Percentiles rank a stretch among this genome's conserved stretches.
Conservation (phyloP, 1,140 invertebrate genomes). For the Zaprionus capensis region DNA sequence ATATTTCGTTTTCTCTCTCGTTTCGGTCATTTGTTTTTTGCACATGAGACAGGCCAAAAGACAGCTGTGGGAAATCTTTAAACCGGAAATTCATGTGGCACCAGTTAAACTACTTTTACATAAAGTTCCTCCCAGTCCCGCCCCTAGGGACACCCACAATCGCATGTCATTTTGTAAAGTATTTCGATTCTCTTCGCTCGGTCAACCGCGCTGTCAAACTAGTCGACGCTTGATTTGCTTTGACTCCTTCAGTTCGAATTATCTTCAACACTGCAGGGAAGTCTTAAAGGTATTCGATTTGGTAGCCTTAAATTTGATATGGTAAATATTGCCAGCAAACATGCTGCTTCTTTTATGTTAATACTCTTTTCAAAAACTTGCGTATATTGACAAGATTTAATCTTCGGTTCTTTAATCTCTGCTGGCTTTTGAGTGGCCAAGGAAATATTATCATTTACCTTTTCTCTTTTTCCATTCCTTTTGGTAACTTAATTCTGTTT, state of each 20-base stretch:
- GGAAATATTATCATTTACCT: slow-evolving; percentile 8
- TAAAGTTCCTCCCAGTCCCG: not conserved
- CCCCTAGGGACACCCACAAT: not conserved
- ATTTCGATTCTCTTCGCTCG: not conserved
- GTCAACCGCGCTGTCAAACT: not conserved
- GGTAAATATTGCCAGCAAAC: not conserved
- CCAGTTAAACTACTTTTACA: not conserved
- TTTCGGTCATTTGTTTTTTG: slow-evolving; percentile 5
- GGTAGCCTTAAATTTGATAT: not conserved
- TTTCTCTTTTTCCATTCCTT: slow-evolving; percentile 5
- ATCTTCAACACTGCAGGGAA: not conserved
- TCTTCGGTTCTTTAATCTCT: not conserved
- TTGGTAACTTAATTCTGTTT: slow-evolving; percentile 29
- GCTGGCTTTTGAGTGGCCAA: not conserved
- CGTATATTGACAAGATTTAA: not conserved
- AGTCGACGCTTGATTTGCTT: not conserved
- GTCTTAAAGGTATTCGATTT: not conserved
- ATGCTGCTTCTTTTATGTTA: not conserved
- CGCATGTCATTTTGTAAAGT: not conserved
- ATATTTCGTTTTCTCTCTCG: slow-evolving; percentile 17
- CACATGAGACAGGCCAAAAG: slow-evolving; percentile 11
- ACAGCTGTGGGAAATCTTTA: slow-evolving; percentile 19
- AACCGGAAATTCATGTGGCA: slow-evolving; percentile 12
- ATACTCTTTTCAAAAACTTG: not conserved
- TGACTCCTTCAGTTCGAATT: not conserved